Base-by-base conservation (phyloP, 1,140 invertebrate species). In the Trachymyrmex septentrionalis region DNA sequence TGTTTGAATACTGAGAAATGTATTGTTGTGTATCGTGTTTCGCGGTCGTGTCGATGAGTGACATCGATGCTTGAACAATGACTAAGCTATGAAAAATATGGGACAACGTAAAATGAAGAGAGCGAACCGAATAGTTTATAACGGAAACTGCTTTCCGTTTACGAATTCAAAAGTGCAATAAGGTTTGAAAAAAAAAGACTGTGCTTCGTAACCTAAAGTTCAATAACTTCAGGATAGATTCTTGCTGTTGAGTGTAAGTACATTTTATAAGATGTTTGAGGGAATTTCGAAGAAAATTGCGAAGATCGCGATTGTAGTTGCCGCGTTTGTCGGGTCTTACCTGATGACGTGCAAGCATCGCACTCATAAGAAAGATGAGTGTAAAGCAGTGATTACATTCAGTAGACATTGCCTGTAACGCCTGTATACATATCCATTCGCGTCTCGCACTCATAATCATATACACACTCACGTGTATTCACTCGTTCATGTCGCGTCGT, bases 361-460 rank as follows among this genome's bases (percentile, higher is more conserved):
- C 21, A 57, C 34, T 67, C 48, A 53, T 63, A 64, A 57, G 61
- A 78, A 69, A 89, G 64, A 77, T 61, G 63, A 16, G 61, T 81
- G 48, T 86, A 75, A 81, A 53, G n/a, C 63, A 75, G 55, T 30
- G 53, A 82, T 87, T 78, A 75, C 81, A 90, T 86, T 86, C 63
- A 66, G 53, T 84, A 80, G 89, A 86, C 84, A 91, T 88, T 88
- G 80, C 90, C 88, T 90, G 90, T 90, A 88, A 90, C 80, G 21
- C n/a, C n/a, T n/a, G n/a, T 61, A 89, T 14, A 44, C 64, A 63
- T 61, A 57, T 63, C 38, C 50, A 67, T 21, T 57, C 50, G 48
- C 16, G 24, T 72, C 80, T 71, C 44, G 34, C 72, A 63, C 69
- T 78, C 72, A 44, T 44, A 44, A 38, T 38, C 38, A 21, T n/a